Evolutionary conservation across 2,113 vertebrate genomes (phyloP).

Genomic region (Mionectes macconnelli): DNA sequence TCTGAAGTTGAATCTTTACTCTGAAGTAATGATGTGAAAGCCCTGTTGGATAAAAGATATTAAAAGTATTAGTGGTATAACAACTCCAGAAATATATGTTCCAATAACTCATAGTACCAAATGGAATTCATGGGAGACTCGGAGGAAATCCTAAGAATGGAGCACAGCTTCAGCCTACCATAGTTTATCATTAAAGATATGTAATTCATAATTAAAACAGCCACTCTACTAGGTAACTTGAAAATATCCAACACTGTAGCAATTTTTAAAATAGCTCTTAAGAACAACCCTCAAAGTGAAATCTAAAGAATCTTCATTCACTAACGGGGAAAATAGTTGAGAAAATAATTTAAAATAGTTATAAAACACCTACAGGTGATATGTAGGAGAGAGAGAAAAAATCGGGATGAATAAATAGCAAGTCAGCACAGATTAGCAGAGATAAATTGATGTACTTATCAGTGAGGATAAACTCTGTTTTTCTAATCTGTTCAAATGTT

Average conservation of each 20-base stretch:
- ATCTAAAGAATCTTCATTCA: not conserved
- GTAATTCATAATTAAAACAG: conserved; percentile 53
- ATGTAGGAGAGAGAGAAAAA: not conserved
- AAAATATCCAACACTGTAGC: not conserved
- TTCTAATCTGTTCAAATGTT: conserved; percentile 18
- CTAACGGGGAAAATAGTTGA: not conserved
- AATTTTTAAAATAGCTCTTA: conserved; percentile 43
- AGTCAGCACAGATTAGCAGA: conserved; percentile 27
- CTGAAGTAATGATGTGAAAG: not conserved
- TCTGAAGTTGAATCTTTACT: not conserved
- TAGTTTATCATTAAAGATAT: conserved; percentile 39
- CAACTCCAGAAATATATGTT: not conserved
- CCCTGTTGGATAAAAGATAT: not conserved
- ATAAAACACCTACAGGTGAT: not conserved
- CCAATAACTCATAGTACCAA: conserved; percentile 9
- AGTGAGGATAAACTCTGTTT: conserved; percentile 25
- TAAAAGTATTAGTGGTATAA: not conserved
- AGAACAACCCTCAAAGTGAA: not conserved
- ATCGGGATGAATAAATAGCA: conserved; percentile 1
- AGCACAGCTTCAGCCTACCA: not conserved
- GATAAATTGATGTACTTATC: conserved; percentile 30
- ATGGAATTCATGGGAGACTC: not conserved
- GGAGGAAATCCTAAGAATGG: conserved; percentile 1
- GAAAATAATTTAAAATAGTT: not conserved
- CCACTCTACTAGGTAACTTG: conserved; percentile 3